Base-by-base conservation (phyloP, 2,888 invertebrate species). In the Papilio protenor region DNA sequence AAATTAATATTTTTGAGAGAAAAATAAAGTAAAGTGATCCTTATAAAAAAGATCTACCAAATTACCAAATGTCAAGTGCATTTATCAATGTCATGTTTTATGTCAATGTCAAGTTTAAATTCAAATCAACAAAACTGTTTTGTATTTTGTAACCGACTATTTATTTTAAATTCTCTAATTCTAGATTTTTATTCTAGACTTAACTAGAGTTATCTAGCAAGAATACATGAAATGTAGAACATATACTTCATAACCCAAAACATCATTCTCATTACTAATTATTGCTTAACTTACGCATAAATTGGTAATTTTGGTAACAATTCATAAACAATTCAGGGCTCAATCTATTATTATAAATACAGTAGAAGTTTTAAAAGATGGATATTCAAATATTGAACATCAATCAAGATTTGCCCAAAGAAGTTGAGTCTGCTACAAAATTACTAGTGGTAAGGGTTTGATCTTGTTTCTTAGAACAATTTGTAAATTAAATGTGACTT, bases 381-480 rank as follows among this genome's bases (percentile, higher is more conserved):
- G 77, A 77, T 49, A 27, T 45, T 73, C 33, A 70, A 18, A 52
- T 61, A 45, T 52, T 75, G 61, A 71, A 59, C 12, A 57, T 75
- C n/a, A 49, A 72, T 75, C 71, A 55, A 23, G 75, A 78, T 4
- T 75, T 78, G 52, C 78, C 78, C 8, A 45, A 75, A 64, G 75
- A 75, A 27, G 61, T 57, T 78, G 83, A 82, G 45, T 82, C 77
- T 52, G 91, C 92, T 73, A 87, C 91, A 23, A 89, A 88, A 82
- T 82, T 84, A 83, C 73, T 92, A 75, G 82, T 91, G 87, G 93
- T 93, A 85, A 76, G 83, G 57, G n/a, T 64, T 66, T 57, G 14
- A 49, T 16, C 72, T 49, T 23, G 40, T 33, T 71, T 47, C 47
- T 81, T 55, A 14, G 27, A 66, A 71, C 55, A 18, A 72, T 71